Conservation (phyloP, 2,113 vertebrate genomes). For the Gopherus evgoodei region DNA sequence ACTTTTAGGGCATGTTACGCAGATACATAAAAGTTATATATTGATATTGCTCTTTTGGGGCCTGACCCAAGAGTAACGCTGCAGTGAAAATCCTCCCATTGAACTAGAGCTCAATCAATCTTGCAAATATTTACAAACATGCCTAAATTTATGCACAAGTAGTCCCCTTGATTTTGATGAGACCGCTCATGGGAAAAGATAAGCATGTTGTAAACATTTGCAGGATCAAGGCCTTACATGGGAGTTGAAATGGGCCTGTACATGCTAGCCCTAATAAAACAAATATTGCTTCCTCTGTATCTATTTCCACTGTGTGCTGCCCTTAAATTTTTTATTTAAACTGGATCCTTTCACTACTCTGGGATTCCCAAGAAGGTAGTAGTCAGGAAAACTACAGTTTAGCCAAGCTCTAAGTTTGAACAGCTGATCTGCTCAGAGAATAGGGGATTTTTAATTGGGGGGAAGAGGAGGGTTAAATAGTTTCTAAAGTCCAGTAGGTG, state of each 20-base stretch:
- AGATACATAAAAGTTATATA: not conserved
- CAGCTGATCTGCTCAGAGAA: conserved; percentile 32
- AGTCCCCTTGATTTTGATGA: not conserved
- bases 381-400: conserved; percentile 9
- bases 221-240: not conserved
- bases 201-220: not conserved
- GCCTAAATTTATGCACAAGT: not conserved
- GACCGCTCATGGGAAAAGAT: not conserved
- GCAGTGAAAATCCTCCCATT: conserved; percentile 9
- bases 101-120: not conserved
- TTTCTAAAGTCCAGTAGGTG: not conserved
- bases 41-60: not conserved
- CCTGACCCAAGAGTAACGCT: not conserved
- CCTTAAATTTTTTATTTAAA: conserved; percentile 14
- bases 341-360: conserved; percentile 34
- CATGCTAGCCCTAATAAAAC: not conserved
- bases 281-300: not conserved
- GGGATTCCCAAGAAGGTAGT: conserved; percentile 51
- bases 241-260: not conserved
- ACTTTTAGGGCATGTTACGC: conserved; percentile 31
- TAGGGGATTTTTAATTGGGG: not conserved
- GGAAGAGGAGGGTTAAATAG: not conserved
- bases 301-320: not conserved
- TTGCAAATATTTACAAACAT: not conserved
- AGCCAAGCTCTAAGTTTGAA: conserved; percentile 2